A percentile compares a stretch with the other conserved stretches of the same genome.
phyloP scores from a whole-genome alignment of 2,888 invertebrate genomes.

The Sepioteuthis lessoniana region DNA sequence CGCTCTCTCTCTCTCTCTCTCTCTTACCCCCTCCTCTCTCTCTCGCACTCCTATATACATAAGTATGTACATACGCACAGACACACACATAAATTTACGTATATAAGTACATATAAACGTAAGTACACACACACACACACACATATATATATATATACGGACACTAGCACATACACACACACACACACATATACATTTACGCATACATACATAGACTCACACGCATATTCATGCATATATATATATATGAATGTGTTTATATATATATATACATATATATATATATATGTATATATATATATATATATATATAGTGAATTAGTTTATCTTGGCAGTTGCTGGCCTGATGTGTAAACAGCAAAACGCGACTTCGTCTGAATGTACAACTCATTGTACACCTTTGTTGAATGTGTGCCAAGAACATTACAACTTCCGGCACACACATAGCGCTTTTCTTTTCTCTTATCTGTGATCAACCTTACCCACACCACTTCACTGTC shows the following conservation, averaged over 20 bases:
- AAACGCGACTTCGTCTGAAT: neutral
- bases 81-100: no score
- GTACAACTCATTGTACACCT: neutral
- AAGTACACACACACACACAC: neutral
- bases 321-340: neutral
- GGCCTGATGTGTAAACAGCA: neutral
- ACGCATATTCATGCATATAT: no score
- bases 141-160: neutral
- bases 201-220: neutral
- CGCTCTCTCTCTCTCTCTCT: neutral
- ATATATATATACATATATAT: neutral
- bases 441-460: neutral
- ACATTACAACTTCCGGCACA: conserved; percentile 2
- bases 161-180: no score
- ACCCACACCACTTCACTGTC: neutral
- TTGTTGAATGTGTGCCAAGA: neutral
- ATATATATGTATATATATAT: neutral
- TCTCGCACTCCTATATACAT: neutral
- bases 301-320: neutral
- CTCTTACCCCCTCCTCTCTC: neutral
- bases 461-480: neutral
- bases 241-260: neutral
- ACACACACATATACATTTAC: neutral
- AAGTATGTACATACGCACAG: no score
- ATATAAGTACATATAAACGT: neutral